These are phyloP conservation scores for Nothoprocta pentlandii DNA, from an alignment of 2,113 vertebrate genomes.

Conservation along the genomic window DNA sequence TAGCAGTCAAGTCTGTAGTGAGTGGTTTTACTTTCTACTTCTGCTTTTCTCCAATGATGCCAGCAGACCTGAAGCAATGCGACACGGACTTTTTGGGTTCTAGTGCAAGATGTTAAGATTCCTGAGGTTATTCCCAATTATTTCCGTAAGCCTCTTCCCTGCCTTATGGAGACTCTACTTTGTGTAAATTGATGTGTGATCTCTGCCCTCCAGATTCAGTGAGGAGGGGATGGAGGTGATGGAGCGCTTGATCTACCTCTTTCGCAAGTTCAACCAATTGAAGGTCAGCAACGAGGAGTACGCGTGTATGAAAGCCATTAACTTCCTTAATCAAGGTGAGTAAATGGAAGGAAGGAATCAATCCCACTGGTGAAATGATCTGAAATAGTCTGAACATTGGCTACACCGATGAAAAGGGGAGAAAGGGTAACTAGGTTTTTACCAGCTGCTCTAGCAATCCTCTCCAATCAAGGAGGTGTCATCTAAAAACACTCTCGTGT, in stretches of 20 bases:
- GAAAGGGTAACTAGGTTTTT: background rate
- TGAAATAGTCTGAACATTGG: background rate
- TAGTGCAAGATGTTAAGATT: background rate
- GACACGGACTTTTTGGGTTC: background rate
- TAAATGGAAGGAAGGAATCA: accelerated
- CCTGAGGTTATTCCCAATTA: background rate
- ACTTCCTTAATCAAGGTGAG: constrained; percentile 99
- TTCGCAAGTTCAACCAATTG: constrained; percentile 94
- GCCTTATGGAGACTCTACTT: accelerated
- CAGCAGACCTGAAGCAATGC: background rate
- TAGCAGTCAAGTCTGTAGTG: background rate
- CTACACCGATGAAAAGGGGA: background rate
- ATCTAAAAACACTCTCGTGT: background rate
- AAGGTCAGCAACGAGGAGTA: constrained; percentile 99
- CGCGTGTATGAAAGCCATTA: constrained; percentile 98
- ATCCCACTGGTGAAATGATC: background rate
- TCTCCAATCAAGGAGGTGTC: background rate
- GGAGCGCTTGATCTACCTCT: constrained; percentile 96
- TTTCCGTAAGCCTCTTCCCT: background rate
- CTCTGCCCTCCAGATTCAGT: constrained; percentile 83
- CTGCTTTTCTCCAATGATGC: background rate
- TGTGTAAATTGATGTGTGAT: background rate
- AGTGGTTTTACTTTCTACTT: background rate
- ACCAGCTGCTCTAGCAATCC: background rate
- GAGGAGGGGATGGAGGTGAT: constrained; percentile 99